Base-by-base conservation (phyloP, 2,888 invertebrate species). In the Conistra vaccinii region DNA sequence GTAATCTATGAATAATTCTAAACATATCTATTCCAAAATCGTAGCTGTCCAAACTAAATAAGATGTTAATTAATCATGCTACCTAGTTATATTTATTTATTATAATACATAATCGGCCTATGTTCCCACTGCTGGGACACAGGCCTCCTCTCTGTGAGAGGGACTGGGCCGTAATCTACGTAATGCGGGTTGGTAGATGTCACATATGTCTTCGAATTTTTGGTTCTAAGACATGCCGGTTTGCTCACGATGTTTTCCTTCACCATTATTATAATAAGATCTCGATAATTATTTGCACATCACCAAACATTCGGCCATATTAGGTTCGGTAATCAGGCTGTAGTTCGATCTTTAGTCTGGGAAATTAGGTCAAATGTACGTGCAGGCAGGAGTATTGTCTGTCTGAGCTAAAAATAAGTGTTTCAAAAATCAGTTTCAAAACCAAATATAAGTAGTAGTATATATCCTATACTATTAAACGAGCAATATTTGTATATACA, bases 201-300 rank as follows among this genome's bases (percentile, higher is more conserved):
- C n/a, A n/a, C n/a, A n/a, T n/a, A n/a, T n/a, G n/a, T n/a, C n/a
- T n/a, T n/a, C n/a, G n/a, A n/a, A n/a, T n/a, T n/a, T n/a, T n/a
- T n/a, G n/a, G n/a, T n/a, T n/a, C n/a, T n/a, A n/a, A n/a, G n/a
- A n/a, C n/a, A n/a, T n/a, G n/a, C n/a, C n/a, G n/a, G n/a, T n/a
- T n/a, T n/a, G n/a, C n/a, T n/a, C n/a, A n/a, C n/a, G n/a, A n/a
- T n/a, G n/a, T n/a, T n/a, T n/a, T n/a, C n/a, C n/a, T n/a, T n/a
- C n/a, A n/a, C n/a, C n/a, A 78, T 78, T 4, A 57, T 32, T 39
- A 9, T 62, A 51, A 67, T 73, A 4, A 12, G 2, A 74, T 73
- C 12, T 35, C 4, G 4, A 4, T 42, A 42, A 73, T 67, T 62
- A 45, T 14, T 42, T 14, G 23, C 39, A 63, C 39, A 55, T 62